Conservation (phyloP, 2,113 vertebrate species). For the Hemiprocne comata region DNA sequence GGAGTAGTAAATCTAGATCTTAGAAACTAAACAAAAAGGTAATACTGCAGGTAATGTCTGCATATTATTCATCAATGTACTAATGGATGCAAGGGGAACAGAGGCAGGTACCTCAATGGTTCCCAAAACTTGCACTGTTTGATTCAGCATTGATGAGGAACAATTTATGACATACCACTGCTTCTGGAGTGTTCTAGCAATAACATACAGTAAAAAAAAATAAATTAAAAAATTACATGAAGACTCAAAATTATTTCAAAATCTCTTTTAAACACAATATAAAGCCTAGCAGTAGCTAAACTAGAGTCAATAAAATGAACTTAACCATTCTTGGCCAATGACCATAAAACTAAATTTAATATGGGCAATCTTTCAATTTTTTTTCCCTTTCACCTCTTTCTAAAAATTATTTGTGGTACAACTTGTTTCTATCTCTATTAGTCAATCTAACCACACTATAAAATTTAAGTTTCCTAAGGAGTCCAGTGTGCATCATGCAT, state of each 20-base stretch:
- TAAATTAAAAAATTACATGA: not conserved
- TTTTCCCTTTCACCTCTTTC: not conserved
- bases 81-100: not conserved
- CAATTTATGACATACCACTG: not conserved
- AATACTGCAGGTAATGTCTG: not conserved
- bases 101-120: not conserved
- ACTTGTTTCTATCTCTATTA: not conserved
- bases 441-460: not conserved
- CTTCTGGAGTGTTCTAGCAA: not conserved
- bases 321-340: not conserved
- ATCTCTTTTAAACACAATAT: not conserved
- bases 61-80: not conserved
- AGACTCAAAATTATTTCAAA: not conserved
- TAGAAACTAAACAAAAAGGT: not conserved
- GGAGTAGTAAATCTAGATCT: not conserved
- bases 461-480: not conserved
- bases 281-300: not conserved
- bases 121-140: not conserved
- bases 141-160: not conserved
- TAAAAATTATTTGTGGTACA: not conserved
- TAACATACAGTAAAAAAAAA: not conserved
- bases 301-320: not conserved
- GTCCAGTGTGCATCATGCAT: not conserved
- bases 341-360: not conserved
- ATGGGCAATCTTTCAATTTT: not conserved